Conservation (phyloP, 2,888 invertebrate species). For the Serrognathus titanus region DNA sequence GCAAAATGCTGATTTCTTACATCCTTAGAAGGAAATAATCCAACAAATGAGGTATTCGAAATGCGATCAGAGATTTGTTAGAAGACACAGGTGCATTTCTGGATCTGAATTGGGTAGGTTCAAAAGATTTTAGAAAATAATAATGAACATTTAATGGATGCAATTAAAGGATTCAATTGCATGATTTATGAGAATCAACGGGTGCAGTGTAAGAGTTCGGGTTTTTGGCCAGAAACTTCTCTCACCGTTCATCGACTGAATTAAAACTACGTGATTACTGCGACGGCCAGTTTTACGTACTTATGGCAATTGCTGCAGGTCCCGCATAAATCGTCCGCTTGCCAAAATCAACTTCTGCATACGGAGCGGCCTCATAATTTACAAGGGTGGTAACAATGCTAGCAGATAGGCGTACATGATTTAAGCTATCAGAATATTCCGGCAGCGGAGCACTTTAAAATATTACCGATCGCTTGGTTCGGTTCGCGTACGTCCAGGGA, state of each 20-base stretch:
- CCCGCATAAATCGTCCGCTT: slow-evolving; percentile 28
- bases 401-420: slow-evolving; percentile 30
- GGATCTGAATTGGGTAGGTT: no score
- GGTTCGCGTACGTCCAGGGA: slow-evolving; percentile 16
- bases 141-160: no score
- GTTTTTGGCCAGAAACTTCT: no score
- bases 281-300: slow-evolving; percentile 24
- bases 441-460: slow-evolving; percentile 23
- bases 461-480: slow-evolving; percentile 23
- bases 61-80: no score
- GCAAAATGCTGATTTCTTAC: no score
- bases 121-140: no score
- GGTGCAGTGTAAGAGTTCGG: no score
- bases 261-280: slow-evolving; percentile 19
- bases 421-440: slow-evolving; percentile 29
- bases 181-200: no score
- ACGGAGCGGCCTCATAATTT: slow-evolving; percentile 26
- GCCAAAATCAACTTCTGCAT: slow-evolving; percentile 30
- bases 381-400: slow-evolving; percentile 27
- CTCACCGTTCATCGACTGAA: not conserved
- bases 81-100: no score
- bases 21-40: no score
- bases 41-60: no score
- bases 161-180: no score
- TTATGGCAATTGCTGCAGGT: slow-evolving; percentile 18